These are phyloP conservation scores for Dynastes grantii DNA, from an alignment of 2,888 invertebrate genomes.

Conservation along the genomic window DNA sequence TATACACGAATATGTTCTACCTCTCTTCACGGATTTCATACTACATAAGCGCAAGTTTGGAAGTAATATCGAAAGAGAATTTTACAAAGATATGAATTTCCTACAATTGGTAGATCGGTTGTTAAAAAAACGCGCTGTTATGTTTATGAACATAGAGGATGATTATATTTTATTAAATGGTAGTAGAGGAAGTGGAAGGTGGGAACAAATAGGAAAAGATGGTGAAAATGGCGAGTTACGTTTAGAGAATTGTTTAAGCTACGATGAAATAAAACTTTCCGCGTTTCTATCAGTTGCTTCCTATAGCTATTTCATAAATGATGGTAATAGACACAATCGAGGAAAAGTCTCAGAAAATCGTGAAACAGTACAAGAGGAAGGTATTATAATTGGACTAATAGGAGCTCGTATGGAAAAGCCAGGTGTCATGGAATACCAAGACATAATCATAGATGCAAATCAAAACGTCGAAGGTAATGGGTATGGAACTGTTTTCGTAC, in stretches of 20 bases:
- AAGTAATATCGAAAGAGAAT: constrained; percentile 60
- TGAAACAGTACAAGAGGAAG: constrained; percentile 69
- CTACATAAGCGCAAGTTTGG: constrained; percentile 73
- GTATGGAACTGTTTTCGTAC: constrained; percentile 63
- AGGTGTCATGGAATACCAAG: constrained; percentile 73
- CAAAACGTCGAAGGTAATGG: constrained; percentile 73
- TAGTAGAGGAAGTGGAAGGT: constrained; percentile 70
- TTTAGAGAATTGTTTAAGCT: constrained; percentile 72
- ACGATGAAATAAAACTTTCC: constrained; percentile 76
- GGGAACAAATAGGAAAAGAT: constrained; percentile 73
- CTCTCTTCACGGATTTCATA: constrained; percentile 77
- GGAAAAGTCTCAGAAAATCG: constrained; percentile 68
- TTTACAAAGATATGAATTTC: constrained; percentile 70
- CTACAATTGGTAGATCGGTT: constrained; percentile 72
- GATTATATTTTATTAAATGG: constrained; percentile 64
- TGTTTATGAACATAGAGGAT: constrained; percentile 67
- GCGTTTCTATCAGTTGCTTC: constrained; percentile 74
- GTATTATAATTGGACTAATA: constrained; percentile 72
- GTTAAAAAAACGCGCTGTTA: constrained; percentile 72
- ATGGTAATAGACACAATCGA: constrained; percentile 73
- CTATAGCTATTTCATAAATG: constrained; percentile 74
- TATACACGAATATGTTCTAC: constrained; percentile 78
- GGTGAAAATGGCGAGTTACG: constrained; percentile 70
- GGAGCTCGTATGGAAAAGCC: constrained; percentile 71
- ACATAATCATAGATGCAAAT: constrained; percentile 70